Evolutionary conservation across 2,888 invertebrate species (phyloP), one percentile per base, ranked within the genome.

Genomic region (Brachypalpus laphriformis): DNA sequence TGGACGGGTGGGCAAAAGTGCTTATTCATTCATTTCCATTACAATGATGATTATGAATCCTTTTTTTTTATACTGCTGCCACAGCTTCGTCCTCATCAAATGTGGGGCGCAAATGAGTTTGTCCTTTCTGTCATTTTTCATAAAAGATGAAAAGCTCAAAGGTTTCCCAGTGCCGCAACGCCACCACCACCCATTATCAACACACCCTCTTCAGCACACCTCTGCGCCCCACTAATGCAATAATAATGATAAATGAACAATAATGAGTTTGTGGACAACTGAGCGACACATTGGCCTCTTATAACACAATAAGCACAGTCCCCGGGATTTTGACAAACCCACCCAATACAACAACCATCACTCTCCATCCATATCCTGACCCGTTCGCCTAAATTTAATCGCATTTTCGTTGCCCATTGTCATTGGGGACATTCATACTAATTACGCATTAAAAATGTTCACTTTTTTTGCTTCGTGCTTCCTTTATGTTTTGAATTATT

Each of bases 231-330:
- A 68, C 78, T 83, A 83, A 85, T 85, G 83, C 75, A 85, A 80
- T 85, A 85, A 85, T 80, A 85, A 85, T 85, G 83, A 85, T 85
- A 80, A 85, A 85, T 85, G 83, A 80, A 85, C 83, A 80, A 85
- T 80, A 85, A 85, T 80, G 83, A 75, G 83, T 85, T 85, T 80
- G 80, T 80, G 83, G 83, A 85, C 83, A 85, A 85, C 75, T 85
- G 83, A 85, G 80, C 83, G 83, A 85, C 83, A 85, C 83, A 85
- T 80, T 85, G 70, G 83, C 80, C 78, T 85, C 78, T 85, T 80
- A 75, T 75, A 85, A 75, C 68, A 85, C 80, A 78, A 85, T 85
- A 65, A 75, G 80, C 56, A 80, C 16, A 40, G 45, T 34, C 28
- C 40, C 34, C 57, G 45, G 74, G 74, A 75, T 75, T 80, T 80